Evolutionary conservation across 2,797 vertebrate genomes (phyloP).

Genomic region (Trematomus bernacchii): DNA sequence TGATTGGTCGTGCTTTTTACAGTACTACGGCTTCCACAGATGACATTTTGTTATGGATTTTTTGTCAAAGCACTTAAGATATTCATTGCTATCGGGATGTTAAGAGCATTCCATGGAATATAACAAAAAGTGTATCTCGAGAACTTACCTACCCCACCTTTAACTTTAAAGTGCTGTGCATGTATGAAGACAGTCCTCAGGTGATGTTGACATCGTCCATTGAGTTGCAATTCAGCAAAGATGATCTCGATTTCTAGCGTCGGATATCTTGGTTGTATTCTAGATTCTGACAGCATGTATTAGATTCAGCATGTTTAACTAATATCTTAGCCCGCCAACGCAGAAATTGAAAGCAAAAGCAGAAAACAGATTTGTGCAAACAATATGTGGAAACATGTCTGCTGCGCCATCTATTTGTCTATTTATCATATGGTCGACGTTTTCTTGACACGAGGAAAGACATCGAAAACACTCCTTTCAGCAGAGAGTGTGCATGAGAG

Average conservation of each 20-base stretch:
- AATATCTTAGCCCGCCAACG: constrained; percentile 34
- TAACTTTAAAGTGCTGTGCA: not conserved
- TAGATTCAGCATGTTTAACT: constrained; percentile 33
- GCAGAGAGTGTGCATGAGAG: constrained; percentile 59
- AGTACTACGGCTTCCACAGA: too few species aligned
- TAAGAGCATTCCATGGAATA: too few species aligned
- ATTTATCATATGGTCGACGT: constrained; percentile 71
- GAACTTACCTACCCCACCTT: too few species aligned
- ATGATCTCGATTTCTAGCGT: not conserved
- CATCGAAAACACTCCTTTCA: constrained; percentile 70
- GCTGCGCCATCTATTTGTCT: constrained; percentile 63
- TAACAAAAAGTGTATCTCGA: too few species aligned
- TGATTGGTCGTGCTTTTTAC: too few species aligned
- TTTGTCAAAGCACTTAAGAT: too few species aligned
- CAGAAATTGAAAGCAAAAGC: constrained; percentile 44
- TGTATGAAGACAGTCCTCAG: not conserved
- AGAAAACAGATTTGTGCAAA: constrained; percentile 64
- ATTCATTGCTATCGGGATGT: too few species aligned
- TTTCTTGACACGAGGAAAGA: constrained; percentile 72
- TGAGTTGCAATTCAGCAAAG: not conserved
- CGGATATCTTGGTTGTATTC: not conserved
- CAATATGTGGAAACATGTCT: constrained; percentile 66
- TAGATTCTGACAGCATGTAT: constrained; percentile 26
- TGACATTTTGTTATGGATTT: too few species aligned
- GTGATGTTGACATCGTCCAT: not conserved